Conservation (phyloP, 2,113 vertebrate genomes). For the Tachycineta bicolor region DNA sequence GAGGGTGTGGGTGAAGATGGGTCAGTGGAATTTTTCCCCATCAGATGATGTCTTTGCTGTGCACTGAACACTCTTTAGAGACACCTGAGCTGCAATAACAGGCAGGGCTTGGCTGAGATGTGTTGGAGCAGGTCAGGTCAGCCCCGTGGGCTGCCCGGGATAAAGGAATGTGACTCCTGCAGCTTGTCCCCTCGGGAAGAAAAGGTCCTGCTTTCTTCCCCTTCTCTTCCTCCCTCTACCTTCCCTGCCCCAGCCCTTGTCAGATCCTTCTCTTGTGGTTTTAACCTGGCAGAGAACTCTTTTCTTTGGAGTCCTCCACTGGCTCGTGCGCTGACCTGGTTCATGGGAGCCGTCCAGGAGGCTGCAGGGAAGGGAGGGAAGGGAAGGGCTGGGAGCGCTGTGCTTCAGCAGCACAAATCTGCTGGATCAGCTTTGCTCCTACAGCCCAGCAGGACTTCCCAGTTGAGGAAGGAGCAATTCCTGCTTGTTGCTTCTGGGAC, state of each 20-base stretch:
- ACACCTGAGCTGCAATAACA: not conserved
- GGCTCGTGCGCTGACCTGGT: not conserved
- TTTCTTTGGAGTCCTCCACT: not conserved
- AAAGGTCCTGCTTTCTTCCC: not conserved
- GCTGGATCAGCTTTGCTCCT: not conserved
- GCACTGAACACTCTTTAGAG: not conserved
- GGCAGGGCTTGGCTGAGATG: not conserved
- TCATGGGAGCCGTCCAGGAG: not conserved
- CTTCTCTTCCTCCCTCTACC: not conserved
- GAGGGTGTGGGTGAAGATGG: not conserved
- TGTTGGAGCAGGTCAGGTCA: not conserved
- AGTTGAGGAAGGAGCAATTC: not conserved
- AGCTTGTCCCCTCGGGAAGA: not conserved
- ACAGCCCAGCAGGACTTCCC: not conserved
- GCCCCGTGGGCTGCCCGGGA: accelerated
- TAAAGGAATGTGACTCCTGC: not conserved
- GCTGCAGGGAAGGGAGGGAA: not conserved
- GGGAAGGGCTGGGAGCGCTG: not conserved
- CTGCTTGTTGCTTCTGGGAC: not conserved
- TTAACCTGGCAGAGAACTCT: not conserved
- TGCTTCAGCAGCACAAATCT: not conserved
- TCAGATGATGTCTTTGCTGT: not conserved
- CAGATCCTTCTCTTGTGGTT: slow-evolving; percentile 8
- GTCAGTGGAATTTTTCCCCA: not conserved
- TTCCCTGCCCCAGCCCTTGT: not conserved